A percentile compares a stretch with the other conserved stretches of the same genome.
Evolutionary conservation across 2,888 invertebrate genomes (phyloP).

Genomic region (Pachycephus smyrnensis): DNA sequence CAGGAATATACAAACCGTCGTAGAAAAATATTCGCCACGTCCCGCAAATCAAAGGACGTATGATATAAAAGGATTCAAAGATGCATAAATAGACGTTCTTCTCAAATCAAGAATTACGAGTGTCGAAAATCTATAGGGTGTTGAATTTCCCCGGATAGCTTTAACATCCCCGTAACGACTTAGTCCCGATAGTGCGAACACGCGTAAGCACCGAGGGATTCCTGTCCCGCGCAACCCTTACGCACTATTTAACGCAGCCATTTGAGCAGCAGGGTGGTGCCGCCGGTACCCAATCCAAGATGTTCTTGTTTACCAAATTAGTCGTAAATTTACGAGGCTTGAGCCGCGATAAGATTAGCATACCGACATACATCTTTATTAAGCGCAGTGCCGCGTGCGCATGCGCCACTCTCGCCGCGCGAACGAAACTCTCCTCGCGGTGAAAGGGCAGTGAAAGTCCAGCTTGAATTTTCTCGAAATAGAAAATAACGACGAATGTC

Average conservation of each 20-base stretch:
- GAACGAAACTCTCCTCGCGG: background rate
- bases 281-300: conserved; percentile 35
- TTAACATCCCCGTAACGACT: conserved; percentile 30
- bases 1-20: background rate
- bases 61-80: background rate
- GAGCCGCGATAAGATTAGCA: conserved; percentile 27
- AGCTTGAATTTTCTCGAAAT: background rate
- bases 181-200: conserved; percentile 40
- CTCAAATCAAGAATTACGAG: background rate
- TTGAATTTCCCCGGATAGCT: background rate
- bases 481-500: background rate
- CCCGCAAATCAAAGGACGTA: conserved; percentile 20
- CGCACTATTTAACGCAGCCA: conserved; percentile 47
- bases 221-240: conserved; percentile 27
- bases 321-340: conserved; percentile 39
- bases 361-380: background rate
- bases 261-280: conserved; percentile 9
- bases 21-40: conserved; percentile 10
- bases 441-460: background rate
- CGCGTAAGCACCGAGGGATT: conserved; percentile 38
- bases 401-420: background rate
- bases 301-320: conserved; percentile 50
- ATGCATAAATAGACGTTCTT: background rate
- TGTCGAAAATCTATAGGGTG: background rate
- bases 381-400: background rate